A percentile compares a stretch with the other conserved stretches of the same genome.
Conservation (phyloP, 2,113 vertebrate species). For the Micronycteris hirsuta region DNA sequence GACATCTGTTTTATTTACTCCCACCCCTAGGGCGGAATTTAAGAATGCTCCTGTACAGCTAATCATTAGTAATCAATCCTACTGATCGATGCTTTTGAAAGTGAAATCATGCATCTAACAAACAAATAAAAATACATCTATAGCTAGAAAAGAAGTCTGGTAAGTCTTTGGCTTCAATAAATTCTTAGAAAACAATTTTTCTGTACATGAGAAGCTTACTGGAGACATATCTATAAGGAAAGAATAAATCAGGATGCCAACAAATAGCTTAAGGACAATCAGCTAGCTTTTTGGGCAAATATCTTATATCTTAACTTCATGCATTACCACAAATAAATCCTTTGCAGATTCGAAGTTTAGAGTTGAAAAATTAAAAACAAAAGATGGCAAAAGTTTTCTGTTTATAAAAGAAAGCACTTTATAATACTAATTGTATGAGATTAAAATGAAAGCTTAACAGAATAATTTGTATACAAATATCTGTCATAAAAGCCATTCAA, state of each 20-base stretch:
- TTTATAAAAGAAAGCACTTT: neutral
- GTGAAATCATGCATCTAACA: slow-evolving; percentile 18
- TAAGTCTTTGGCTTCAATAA: slow-evolving; percentile 3
- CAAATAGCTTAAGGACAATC: neutral
- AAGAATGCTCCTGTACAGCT: neutral
- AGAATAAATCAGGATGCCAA: neutral
- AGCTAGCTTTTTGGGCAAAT: neutral
- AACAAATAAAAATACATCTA: neutral
- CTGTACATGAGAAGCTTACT: neutral
- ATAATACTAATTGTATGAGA: neutral
- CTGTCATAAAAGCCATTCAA: neutral
- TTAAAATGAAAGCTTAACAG: neutral
- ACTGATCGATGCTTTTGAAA: slow-evolving; percentile 32
- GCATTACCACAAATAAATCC: neutral
- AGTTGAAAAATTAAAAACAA: neutral
- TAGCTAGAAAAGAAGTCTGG: neutral
- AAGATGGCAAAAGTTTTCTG: neutral
- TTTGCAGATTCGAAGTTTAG: neutral
- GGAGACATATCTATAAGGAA: neutral
- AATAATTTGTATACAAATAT: neutral
- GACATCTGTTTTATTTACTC: slow-evolving; percentile 20
- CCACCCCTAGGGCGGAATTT: neutral
- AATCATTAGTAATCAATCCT: neutral
- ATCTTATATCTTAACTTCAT: neutral
- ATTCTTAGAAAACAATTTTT: slow-evolving; percentile 28